Evolutionary conservation across 2,113 vertebrate genomes (phyloP).

Genomic region (Chrysochloris asiatica): DNA sequence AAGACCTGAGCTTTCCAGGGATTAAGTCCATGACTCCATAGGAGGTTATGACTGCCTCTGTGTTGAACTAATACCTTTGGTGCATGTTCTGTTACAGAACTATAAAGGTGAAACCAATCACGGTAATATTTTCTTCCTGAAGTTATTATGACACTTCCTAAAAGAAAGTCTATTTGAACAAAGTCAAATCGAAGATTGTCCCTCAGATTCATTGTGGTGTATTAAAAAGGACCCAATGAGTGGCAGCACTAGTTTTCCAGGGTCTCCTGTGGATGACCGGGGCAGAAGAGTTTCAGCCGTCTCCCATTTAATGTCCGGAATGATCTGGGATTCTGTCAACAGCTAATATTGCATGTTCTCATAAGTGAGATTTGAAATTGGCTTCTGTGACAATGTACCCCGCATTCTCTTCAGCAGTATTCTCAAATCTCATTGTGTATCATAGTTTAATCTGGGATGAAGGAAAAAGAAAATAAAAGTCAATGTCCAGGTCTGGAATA

Average conservation of each 20-base stretch:
- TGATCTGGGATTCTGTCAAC: not conserved
- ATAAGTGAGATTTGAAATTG: not conserved
- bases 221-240: not conserved
- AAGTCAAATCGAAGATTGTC: not conserved
- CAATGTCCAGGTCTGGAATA: not conserved
- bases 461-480: not conserved
- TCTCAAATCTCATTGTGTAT: not conserved
- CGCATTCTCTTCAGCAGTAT: not conserved
- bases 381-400: not conserved
- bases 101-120: not conserved
- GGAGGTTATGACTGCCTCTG: not conserved
- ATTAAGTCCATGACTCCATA: not conserved
- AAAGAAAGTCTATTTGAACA: not conserved
- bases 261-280: not conserved
- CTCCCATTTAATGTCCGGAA: not conserved
- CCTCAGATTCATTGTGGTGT: not conserved
- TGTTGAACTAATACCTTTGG: conserved; percentile 1
- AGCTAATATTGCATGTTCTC: not conserved
- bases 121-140: conserved; percentile 20
- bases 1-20: not conserved
- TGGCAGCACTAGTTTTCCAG: not conserved
- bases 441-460: not conserved
- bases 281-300: not conserved
- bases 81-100: not conserved
- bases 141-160: not conserved